phyloP scores from a whole-genome alignment of 2,888 invertebrate species.

The Trachelus iudaicus region DNA sequence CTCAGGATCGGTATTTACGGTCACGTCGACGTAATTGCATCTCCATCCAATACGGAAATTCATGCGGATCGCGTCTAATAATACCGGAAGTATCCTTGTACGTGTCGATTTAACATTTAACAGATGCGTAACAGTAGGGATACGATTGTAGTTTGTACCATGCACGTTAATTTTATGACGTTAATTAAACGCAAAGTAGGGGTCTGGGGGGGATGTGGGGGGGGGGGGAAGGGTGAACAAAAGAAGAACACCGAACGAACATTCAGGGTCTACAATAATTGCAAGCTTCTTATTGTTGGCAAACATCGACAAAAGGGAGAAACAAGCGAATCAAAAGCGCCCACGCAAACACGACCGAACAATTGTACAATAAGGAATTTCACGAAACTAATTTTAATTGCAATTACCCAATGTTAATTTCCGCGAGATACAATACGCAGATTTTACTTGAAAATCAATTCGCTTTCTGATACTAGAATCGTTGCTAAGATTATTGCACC shows the following conservation, averaged over 20 bases:
- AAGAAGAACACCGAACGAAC: not conserved
- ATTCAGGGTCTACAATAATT: not conserved
- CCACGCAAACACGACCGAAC: not conserved
- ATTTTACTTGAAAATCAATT: not conserved
- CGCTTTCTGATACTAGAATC: not conserved
- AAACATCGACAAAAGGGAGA: not conserved
- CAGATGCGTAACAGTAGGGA: not conserved
- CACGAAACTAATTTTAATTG: not conserved
- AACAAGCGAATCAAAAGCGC: not conserved
- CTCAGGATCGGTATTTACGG: not conserved
- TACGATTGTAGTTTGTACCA: not conserved
- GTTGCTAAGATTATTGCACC: too few species aligned
- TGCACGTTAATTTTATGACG: not conserved
- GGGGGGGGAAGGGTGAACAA: not conserved
- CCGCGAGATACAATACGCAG: not conserved
- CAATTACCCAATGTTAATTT: not conserved
- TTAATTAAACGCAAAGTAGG: not conserved
- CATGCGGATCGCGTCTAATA: not conserved
- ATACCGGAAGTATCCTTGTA: not conserved
- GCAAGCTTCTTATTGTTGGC: not conserved
- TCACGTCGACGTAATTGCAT: not conserved
- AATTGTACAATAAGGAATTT: not conserved
- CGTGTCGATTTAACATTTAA: not conserved
- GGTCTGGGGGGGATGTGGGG: too few species aligned
- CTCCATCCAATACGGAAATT: not conserved